Evolutionary conservation across 2,797 vertebrate genomes (phyloP), one percentile per base, ranked within the genome.

Genomic region (Gephyroberyx darwinii): DNA sequence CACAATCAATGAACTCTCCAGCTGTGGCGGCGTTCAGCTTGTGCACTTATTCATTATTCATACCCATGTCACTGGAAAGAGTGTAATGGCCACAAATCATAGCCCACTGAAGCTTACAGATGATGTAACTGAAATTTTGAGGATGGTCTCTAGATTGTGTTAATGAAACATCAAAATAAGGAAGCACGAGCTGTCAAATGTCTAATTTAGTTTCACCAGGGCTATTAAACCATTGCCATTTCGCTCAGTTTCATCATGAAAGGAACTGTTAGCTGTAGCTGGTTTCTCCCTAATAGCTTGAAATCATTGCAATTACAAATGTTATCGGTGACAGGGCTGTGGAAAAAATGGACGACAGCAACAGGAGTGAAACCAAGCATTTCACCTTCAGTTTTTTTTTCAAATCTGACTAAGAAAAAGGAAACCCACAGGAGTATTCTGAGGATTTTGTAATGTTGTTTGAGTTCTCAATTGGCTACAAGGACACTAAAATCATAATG

Each of bases 31-130:
- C 64, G 65, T 74, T 84, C 65, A 62, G 65, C 84, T 73, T 56
- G 65, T 82, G 84, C 75, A 75, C 52, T 74, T 62, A 81, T 85
- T 83, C 74, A 86, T 90, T 86, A 89, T 88, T 89, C 86, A 90
- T 83, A 81, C 77, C 64, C 65, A 71, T 67, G 61, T 78, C 78
- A 69, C 68, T 51, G 77, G 52, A 76, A 86, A 78, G 77, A 74
- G 41, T 74, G 67, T 82, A 83, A 89, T 88, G 84, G 78, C 54
- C 53, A 48, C 71, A 90, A 87, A 86, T 86, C 70, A 90, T 69
- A 75, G 57, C 26, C 75, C 12, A 74, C 41, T 65, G 63, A 84
- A 71, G 74, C 78, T 81, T 63, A 59, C 75, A 81, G 58, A 78
- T 86, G 75, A 88, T 74, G 73, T 62, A 77, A 84, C 83, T 76